A percentile compares a stretch with the other conserved stretches of the same genome.
phyloP scores from a whole-genome alignment of 1,140 invertebrate species.

The Galendromus occidentalis region DNA sequence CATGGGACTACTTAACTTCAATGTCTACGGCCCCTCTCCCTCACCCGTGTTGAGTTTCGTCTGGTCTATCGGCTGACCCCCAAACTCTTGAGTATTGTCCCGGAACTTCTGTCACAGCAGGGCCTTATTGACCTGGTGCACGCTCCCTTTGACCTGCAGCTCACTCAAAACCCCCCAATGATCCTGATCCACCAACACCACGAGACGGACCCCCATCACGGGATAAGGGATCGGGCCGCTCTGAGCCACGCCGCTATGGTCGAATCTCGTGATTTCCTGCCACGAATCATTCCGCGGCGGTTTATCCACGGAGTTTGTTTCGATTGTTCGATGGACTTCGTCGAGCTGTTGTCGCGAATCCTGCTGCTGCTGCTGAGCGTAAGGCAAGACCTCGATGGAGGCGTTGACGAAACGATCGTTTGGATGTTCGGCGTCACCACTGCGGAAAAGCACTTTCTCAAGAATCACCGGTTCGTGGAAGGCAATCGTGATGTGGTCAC shows the following conservation, averaged over 20 bases:
- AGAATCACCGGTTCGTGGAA: conserved; percentile 30
- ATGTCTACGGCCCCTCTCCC: too few relatives aligned
- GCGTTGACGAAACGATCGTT: conserved; percentile 77
- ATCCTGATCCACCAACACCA: conserved; percentile 54
- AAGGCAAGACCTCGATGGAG: conserved; percentile 55
- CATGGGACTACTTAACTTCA: too few relatives aligned
- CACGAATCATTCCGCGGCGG: conserved; percentile 15
- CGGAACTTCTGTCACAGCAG: too few relatives aligned
- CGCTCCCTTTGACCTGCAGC: conserved; percentile 29
- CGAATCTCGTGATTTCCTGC: conserved; percentile 15
- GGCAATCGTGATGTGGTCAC: conserved; percentile 58
- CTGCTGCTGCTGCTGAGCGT: conserved; percentile 19
- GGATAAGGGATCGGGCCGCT: conserved; percentile 22
- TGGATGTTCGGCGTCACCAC: conserved; percentile 74
- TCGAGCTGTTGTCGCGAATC: conserved; percentile 43
- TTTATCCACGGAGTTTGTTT: conserved; percentile 15
- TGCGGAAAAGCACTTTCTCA: conserved; percentile 43
- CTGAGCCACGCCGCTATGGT: conserved; percentile 10
- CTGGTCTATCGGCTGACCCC: too few relatives aligned
- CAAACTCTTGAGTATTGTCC: too few relatives aligned
- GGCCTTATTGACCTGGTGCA: too few relatives aligned
- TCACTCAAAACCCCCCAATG: conserved; percentile 80
- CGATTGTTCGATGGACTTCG: conserved; percentile 26
- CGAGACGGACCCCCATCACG: conserved; percentile 46
- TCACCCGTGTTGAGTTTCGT: too few relatives aligned